Conservation (phyloP, 2,797 vertebrate species). For the Poecilia wingei region DNA sequence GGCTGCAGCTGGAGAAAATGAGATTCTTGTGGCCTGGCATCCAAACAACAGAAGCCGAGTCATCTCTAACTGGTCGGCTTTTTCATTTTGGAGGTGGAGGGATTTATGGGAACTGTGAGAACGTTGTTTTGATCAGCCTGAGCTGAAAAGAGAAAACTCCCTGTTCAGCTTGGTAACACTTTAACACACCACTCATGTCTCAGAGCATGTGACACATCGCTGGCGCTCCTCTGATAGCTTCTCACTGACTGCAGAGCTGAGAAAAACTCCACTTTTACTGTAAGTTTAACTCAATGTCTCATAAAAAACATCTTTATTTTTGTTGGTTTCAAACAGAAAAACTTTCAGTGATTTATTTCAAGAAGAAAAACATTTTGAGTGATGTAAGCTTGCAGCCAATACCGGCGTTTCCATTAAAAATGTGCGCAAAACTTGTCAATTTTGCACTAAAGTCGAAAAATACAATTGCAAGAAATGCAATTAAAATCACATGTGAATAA, state of each 20-base stretch:
- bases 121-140: conserved; percentile 41
- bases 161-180: conserved; percentile 24
- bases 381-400: not conserved
- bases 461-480: no score
- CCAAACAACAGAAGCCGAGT: conserved; percentile 13
- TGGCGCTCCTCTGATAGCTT: conserved; percentile 44
- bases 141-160: conserved; percentile 17
- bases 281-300: not conserved
- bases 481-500: no score
- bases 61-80: not conserved
- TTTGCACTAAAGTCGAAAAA: no score
- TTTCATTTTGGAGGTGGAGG: conserved; percentile 4
- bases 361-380: not conserved
- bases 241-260: conserved; percentile 33
- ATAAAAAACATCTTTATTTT: not conserved
- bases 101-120: conserved; percentile 38
- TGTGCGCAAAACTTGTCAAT: no score
- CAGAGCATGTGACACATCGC: conserved; percentile 50
- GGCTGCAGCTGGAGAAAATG: conserved; percentile 49
- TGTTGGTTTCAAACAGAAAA: not conserved
- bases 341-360: not conserved
- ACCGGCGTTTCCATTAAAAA: no score
- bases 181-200: conserved; percentile 42
- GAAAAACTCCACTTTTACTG: conserved; percentile 37
- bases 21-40: conserved; percentile 32